Percentiles rank a stretch among this genome's conserved stretches.
phyloP scores from a whole-genome alignment of 2,888 invertebrate species.

The Ditylenchus weischeri region DNA sequence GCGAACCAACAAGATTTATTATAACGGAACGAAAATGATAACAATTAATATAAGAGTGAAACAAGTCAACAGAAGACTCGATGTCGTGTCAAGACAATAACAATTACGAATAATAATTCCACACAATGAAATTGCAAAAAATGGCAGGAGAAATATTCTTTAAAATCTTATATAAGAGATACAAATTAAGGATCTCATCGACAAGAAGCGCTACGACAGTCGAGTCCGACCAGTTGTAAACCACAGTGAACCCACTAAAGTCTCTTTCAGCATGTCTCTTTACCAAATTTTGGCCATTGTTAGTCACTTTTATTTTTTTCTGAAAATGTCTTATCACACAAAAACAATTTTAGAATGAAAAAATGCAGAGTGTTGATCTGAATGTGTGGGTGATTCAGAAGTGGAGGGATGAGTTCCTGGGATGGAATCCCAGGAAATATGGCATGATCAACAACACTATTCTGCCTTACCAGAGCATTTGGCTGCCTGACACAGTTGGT shows the following conservation, averaged over 20 bases:
- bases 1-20: no score
- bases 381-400: conserved; percentile 58
- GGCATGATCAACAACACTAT: conserved; percentile 56
- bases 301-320: background rate
- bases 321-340: background rate
- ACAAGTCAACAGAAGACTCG: no score
- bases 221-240: conserved; percentile 53
- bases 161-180: no score
- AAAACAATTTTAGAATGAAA: conserved; percentile 50
- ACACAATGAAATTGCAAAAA: no score
- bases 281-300: conserved; percentile 56
- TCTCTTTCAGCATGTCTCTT: conserved; percentile 55
- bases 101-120: no score
- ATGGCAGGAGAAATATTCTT: no score
- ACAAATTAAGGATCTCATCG: conserved; percentile 44
- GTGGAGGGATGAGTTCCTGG: conserved; percentile 54
- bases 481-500: conserved; percentile 51
- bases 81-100: no score
- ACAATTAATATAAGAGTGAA: no score
- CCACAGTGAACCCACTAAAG: conserved; percentile 48
- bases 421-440: conserved; percentile 55
- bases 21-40: no score
- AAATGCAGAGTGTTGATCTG: conserved; percentile 55
- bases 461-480: conserved; percentile 52
- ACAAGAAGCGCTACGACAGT: conserved; percentile 51